Evolutionary conservation across 2,797 vertebrate genomes (phyloP), one percentile per base, ranked within the genome.

Genomic region (Ctenopoma multispine): DNA sequence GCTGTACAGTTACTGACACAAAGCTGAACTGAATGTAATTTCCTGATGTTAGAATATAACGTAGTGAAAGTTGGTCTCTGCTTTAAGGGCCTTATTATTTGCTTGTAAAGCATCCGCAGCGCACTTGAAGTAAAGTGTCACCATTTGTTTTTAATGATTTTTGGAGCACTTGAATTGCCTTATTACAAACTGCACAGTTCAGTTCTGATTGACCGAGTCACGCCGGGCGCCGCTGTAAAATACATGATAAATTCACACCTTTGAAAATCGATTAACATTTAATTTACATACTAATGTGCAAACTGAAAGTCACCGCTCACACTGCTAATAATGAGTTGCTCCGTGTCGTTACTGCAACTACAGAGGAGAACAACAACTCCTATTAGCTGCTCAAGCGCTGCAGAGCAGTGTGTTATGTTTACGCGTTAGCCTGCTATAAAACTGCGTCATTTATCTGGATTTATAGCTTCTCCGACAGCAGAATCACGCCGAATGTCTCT

Each of bases 201-300:
- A 14, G 55, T 21, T 68, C 71, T 79, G 74, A 81, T 49, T 83
- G 81, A 72, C 76, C 63, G 67, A 72, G 62, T 72, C 79, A 61
- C 48, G 6, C 63, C 24, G 63, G 47, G 68, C 63, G 15, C 72
- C 1, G 67, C 77, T 38, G 67, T 68, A 84, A 82, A 83, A 77
- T 8, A 79, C 83, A 62, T 65, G 65, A 75, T 77, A 76, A 84
- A 84, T 57, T 55, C 53, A 75, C 68, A 83, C 75, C 79, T 81
- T 72, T 74, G 61, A 77, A 82, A 89, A 81, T 84, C 79, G 72
- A 83, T 87, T 87, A 82, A 82, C 81, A 75, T 80, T 82, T 84
- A 18, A 91, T 91, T 87, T 85, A 70, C 87, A 88, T 84, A 75
- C 82, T 85, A 87, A 90, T 85, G 79, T 44, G 75, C 65, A 57